These are phyloP conservation scores for Psephotus haematonotus DNA, from an alignment of 2,113 vertebrate species.

Conservation along the genomic window DNA sequence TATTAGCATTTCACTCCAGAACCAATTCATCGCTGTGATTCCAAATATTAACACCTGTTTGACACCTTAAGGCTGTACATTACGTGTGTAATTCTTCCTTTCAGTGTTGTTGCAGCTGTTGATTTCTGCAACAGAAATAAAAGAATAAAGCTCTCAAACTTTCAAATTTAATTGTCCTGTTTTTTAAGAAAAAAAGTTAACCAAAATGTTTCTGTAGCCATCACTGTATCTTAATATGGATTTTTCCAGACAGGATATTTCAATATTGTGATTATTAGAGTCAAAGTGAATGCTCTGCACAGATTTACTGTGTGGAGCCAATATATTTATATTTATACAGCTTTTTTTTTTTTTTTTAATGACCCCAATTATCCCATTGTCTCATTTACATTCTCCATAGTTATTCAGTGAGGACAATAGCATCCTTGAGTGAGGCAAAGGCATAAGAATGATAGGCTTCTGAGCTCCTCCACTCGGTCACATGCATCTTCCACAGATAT, in stretches of 20 bases:
- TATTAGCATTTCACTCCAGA: slow-evolving; percentile 71
- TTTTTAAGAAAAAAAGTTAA: neutral
- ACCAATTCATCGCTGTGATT: slow-evolving; percentile 56
- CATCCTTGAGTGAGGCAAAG: slow-evolving; percentile 15
- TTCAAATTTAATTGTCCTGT: neutral
- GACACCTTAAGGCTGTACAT: slow-evolving; percentile 6
- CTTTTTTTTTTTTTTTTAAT: neutral
- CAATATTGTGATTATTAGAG: neutral
- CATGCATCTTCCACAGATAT: slow-evolving; percentile 9
- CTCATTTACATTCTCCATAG: neutral
- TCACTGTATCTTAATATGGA: neutral
- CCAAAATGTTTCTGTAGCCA: neutral
- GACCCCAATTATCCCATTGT: slow-evolving; percentile 34
- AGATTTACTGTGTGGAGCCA: neutral
- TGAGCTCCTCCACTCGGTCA: slow-evolving; percentile 18
- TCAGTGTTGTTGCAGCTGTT: neutral
- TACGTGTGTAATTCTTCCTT: neutral
- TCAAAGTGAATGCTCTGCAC: neutral
- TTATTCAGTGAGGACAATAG: slow-evolving; percentile 63
- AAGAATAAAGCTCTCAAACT: neutral
- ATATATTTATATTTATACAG: slow-evolving; percentile 4
- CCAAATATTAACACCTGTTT: slow-evolving; percentile 72
- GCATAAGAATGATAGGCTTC: slow-evolving; percentile 9
- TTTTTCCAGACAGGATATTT: neutral
- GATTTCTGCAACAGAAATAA: neutral